These are phyloP conservation scores for Tetropium fuscum DNA, from an alignment of 2,888 invertebrate genomes.

Conservation along the genomic window DNA sequence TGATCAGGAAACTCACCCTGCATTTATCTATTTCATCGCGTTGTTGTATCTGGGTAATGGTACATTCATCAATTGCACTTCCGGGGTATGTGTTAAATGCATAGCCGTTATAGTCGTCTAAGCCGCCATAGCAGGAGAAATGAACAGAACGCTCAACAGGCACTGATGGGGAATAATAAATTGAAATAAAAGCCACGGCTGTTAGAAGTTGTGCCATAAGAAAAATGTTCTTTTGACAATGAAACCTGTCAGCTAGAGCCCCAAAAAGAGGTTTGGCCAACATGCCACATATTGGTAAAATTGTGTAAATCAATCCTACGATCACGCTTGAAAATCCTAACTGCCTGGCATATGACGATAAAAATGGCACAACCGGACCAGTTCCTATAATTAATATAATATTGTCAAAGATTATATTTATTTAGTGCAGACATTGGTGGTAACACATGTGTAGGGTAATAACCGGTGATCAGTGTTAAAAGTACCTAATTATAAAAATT, in stretches of 20 bases:
- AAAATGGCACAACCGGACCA: conserved; percentile 80
- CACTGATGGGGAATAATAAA: conserved; percentile 79
- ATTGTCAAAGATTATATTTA: too few species aligned
- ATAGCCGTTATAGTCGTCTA: conserved; percentile 65
- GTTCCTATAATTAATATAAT: conserved; percentile 74
- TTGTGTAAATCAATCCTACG: conserved; percentile 83
- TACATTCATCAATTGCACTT: conserved; percentile 65
- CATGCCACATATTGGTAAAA: conserved; percentile 83
- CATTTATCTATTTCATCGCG: conserved; percentile 62
- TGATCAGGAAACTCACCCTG: conserved; percentile 60
- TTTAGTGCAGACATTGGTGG: too few species aligned
- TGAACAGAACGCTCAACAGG: conserved; percentile 68
- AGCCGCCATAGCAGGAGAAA: conserved; percentile 69
- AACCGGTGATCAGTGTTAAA: not conserved
- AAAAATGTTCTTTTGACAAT: conserved; percentile 80
- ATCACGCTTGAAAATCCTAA: conserved; percentile 83
- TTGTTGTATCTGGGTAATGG: conserved; percentile 62
- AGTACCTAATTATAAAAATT: conserved; percentile 39
- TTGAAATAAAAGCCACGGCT: conserved; percentile 76
- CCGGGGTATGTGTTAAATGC: conserved; percentile 71
- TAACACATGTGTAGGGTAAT: too few species aligned
- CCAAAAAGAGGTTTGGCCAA: conserved; percentile 86
- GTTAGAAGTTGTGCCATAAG: conserved; percentile 79
- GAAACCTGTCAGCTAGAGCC: conserved; percentile 82
- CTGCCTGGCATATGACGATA: conserved; percentile 78